Base-by-base conservation (phyloP, 2,888 invertebrate genomes). In the Melanostoma scalare region DNA sequence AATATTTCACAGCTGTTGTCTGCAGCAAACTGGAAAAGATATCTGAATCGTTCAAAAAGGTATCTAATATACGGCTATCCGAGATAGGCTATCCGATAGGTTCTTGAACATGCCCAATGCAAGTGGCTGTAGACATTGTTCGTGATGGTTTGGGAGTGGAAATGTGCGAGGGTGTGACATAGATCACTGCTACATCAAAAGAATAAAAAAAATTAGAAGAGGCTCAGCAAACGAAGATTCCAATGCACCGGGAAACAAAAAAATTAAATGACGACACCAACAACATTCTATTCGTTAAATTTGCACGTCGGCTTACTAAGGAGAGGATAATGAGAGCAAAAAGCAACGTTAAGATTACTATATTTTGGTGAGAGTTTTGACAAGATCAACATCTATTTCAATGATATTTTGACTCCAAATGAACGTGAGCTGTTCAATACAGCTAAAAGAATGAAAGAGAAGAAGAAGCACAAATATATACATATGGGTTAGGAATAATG, bases 121-220 rank as follows among this genome's bases (percentile, higher is more conserved):
- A 75, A 60, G n/a, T 58, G 3, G 42, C 74, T 8, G 9, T 75
- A 6, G 42, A 75, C 4, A 35, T 75, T 38, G 53, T 75, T 4
- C 67, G 67, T 6, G 52, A 35, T 4, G 55, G 73, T 6, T 38
- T 56, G 2, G 61, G 53, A 6, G 48, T 67, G 5, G 8, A 67
- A 36, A 20, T 67, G 6, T n/a, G 20, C 44, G 74, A 75, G 31
- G 36, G n/a, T n/a, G 36, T 3, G 74, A 67, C 42, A 67, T 75
- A 40, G 36, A 58, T 50, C 53, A 48, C 6, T 50, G 65, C n/a
- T 67, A 42, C 33, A 42, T 52, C 30, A 74, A 74, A 52, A 35
- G 63, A 63, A 33, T 63, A 5, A 48, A 65, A 42, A 42, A 48
- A n/a, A 42, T n/a, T n/a, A n/a, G 42, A 52, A 58, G 31, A 38